These are phyloP conservation scores for Tyria jacobaeae DNA, from an alignment of 2,888 invertebrate species.

Conservation along the genomic window DNA sequence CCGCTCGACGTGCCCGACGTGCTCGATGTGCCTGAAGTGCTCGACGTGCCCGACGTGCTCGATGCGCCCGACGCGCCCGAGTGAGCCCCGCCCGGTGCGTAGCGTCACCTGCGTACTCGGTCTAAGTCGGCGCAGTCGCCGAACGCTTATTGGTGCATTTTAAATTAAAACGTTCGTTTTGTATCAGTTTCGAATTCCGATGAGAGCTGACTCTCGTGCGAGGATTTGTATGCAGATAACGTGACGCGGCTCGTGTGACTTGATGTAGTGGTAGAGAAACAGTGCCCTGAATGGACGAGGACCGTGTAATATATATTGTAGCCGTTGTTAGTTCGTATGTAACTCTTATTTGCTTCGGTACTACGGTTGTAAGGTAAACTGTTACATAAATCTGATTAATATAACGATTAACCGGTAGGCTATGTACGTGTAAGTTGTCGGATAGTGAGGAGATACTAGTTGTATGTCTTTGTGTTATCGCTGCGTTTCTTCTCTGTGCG, in stretches of 20 bases:
- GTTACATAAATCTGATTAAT: constrained; percentile 84
- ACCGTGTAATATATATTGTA: constrained; percentile 60
- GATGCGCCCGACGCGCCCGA: constrained; percentile 21
- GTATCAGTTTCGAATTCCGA: constrained; percentile 8
- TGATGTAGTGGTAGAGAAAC: constrained; percentile 12
- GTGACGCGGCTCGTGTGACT: constrained; percentile 14
- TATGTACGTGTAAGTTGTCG: constrained; percentile 73
- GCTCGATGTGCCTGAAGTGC: constrained; percentile 11
- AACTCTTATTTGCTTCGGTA: constrained; percentile 79
- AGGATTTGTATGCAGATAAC: constrained; percentile 3
- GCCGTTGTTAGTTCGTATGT: constrained; percentile 69
- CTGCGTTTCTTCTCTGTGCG: constrained; percentile 61
- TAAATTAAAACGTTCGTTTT: constrained; percentile 4
- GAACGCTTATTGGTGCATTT: constrained; percentile 12
- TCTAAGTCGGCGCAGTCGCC: constrained; percentile 4
- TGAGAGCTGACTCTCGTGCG: constrained; percentile 8
- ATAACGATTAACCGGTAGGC: constrained; percentile 76
- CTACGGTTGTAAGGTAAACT: constrained; percentile 80
- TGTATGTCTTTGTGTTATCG: constrained; percentile 62
- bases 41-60: background rate
- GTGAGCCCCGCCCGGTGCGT: constrained; percentile 10
- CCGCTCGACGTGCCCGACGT: background rate
- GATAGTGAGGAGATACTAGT: constrained; percentile 71
- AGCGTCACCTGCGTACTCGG: constrained; percentile 7
- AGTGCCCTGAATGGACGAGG: constrained; percentile 36